Evolutionary conservation across 2,888 invertebrate genomes (phyloP).

Genomic region (Merodon equestris): DNA sequence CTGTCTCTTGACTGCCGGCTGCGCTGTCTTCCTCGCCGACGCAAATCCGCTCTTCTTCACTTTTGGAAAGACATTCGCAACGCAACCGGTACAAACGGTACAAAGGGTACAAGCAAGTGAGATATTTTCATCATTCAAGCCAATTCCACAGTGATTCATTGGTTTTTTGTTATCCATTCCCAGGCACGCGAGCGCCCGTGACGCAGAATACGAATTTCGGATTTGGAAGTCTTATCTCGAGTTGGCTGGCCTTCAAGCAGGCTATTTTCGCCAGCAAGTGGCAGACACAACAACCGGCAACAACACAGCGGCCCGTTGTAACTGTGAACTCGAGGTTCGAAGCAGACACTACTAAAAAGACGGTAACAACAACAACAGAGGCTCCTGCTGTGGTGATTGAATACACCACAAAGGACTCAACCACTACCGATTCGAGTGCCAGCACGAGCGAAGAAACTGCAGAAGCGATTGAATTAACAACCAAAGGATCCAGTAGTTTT

Average conservation of each 20-base stretch:
- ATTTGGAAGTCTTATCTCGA: conserved; percentile 20
- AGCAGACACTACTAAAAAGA: conserved; percentile 18
- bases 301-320: conserved; percentile 44
- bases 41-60: conserved; percentile 55
- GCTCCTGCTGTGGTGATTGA: conserved; percentile 29
- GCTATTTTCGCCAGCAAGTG: conserved; percentile 2
- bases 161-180: not conserved
- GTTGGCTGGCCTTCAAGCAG: conserved; percentile 25
- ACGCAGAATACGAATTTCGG: conserved; percentile 17
- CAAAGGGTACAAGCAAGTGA: conserved; percentile 14
- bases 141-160: not conserved
- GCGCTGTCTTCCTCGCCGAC: conserved; percentile 30
- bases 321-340: conserved; percentile 25
- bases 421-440: not conserved
- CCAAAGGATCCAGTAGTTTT: too few relatives aligned
- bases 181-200: conserved; percentile 17
- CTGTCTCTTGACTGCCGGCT: conserved; percentile 39
- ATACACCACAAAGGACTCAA: conserved; percentile 23
- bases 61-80: conserved; percentile 26
- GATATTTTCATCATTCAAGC: conserved; percentile 23
- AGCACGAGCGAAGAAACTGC: too few relatives aligned
- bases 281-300: conserved; percentile 11
- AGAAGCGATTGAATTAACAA: too few relatives aligned
- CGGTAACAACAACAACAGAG: conserved; percentile 3
- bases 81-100: conserved; percentile 27